phyloP scores from a whole-genome alignment of 2,888 invertebrate species.

The Agriopis marginaria region DNA sequence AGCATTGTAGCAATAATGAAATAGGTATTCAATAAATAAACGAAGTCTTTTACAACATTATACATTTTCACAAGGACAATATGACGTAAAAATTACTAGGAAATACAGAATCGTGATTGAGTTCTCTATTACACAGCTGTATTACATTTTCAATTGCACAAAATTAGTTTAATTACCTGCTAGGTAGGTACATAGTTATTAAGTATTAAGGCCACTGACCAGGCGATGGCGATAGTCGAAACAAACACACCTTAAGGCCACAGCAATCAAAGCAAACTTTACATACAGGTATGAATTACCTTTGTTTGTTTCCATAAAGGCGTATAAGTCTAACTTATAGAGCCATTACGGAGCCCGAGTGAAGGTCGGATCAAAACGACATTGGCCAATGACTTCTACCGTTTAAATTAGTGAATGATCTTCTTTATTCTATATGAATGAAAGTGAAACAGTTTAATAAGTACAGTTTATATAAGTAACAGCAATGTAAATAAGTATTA shows the following conservation, averaged over 20 bases:
- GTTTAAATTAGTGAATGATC: background rate
- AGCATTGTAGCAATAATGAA: too few species aligned
- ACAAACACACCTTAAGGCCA: slow-evolving; percentile 13
- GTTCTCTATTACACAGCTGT: slow-evolving; percentile 1
- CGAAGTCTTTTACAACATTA: too few species aligned
- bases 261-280: slow-evolving; percentile 15
- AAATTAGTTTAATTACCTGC: slow-evolving; percentile 41
- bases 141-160: slow-evolving; percentile 26
- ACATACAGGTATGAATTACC: slow-evolving; percentile 14
- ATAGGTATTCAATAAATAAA: background rate
- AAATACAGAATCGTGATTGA: slow-evolving; percentile 10
- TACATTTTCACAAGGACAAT: background rate
- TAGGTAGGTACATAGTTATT: slow-evolving; percentile 14
- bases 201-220: slow-evolving; percentile 34
- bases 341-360: background rate
- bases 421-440: background rate
- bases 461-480: too few species aligned
- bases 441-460: background rate
- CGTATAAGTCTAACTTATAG: background rate
- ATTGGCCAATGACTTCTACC: background rate
- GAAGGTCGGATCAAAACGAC: background rate
- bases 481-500: too few species aligned
- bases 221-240: slow-evolving; percentile 12
- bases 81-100: slow-evolving; percentile 13
- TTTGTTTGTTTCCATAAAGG: slow-evolving; percentile 13